These are phyloP conservation scores for Drosophila miranda DNA, from an alignment of 1,140 invertebrate species.

Conservation along the genomic window DNA sequence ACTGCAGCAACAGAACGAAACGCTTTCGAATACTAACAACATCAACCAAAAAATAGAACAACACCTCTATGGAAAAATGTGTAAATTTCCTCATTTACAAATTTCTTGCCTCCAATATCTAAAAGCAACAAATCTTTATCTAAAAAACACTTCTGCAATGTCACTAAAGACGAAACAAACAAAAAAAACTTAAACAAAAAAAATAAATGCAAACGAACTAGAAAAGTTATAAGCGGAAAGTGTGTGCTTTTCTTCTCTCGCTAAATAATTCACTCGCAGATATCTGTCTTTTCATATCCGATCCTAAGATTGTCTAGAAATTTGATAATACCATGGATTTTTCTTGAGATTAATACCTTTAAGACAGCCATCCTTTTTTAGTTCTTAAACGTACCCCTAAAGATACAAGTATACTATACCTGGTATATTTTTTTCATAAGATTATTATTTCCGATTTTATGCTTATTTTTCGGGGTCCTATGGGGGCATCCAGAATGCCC, in stretches of 20 bases:
- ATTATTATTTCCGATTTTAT: too few relatives aligned
- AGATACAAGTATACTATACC: too few relatives aligned
- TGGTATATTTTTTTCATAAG: too few relatives aligned
- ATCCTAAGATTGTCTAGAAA: too few relatives aligned
- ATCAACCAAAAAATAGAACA: constrained; percentile 74
- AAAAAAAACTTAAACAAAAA: constrained; percentile 64
- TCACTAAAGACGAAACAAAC: constrained; percentile 74
- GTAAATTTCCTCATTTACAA: constrained; percentile 31
- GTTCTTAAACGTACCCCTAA: too few relatives aligned
- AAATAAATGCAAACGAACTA: constrained; percentile 78
- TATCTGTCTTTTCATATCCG: too few relatives aligned
- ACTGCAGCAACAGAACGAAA: constrained; percentile 68
- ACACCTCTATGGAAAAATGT: constrained; percentile 40
- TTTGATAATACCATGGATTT: too few relatives aligned
- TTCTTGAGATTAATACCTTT: too few relatives aligned
- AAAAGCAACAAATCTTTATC: constrained; percentile 37
- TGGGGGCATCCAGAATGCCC: too few relatives aligned
- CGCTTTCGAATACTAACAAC: constrained; percentile 70
- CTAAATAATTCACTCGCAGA: neutral
- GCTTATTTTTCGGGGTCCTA: too few relatives aligned
- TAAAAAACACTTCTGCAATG: constrained; percentile 68
- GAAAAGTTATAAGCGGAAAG: constrained; percentile 60
- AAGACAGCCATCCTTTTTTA: too few relatives aligned
- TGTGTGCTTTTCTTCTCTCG: neutral
- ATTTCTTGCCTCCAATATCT: constrained; percentile 50